These are phyloP conservation scores for Keiferia lycopersicella DNA, from an alignment of 2,888 invertebrate species.

Conservation along the genomic window DNA sequence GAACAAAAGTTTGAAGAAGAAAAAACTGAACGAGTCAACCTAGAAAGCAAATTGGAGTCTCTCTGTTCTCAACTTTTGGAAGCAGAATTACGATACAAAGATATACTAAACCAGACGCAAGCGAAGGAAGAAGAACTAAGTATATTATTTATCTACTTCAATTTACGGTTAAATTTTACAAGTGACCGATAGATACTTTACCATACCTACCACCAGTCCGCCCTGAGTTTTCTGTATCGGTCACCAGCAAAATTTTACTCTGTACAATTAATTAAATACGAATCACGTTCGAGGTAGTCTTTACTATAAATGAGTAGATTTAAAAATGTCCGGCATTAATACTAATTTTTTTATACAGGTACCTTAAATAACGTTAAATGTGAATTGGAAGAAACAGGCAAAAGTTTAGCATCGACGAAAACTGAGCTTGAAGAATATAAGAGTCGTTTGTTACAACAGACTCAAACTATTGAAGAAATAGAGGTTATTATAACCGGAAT, in stretches of 20 bases:
- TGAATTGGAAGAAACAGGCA: conserved; percentile 48
- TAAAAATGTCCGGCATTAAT: too few species aligned
- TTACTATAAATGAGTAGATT: too few species aligned
- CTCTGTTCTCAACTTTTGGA: conserved; percentile 52
- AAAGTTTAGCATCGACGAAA: conserved; percentile 47
- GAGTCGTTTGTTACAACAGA: conserved; percentile 46
- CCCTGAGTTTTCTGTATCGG: too few species aligned
- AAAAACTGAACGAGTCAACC: conserved; percentile 49
- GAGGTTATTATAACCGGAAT: conserved; percentile 43
- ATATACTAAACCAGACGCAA: conserved; percentile 42
- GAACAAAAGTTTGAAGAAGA: conserved; percentile 58
- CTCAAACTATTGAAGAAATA: conserved; percentile 49
- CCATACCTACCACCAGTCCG: too few species aligned
- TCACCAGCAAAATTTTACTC: too few species aligned
- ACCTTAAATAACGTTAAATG: conserved; percentile 30
- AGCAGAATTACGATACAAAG: conserved; percentile 49
- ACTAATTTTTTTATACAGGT: too few species aligned
- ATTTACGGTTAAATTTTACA: too few species aligned
- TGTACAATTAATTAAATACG: too few species aligned
- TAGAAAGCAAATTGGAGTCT: conserved; percentile 50
- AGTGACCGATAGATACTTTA: too few species aligned
- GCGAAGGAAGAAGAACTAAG: conserved; percentile 46
- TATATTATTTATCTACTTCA: conserved; percentile 34
- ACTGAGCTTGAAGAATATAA: conserved; percentile 52
- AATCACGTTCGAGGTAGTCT: too few species aligned